phyloP scores from a whole-genome alignment of 2,113 vertebrate genomes.

The Spheniscus mendiculus region DNA sequence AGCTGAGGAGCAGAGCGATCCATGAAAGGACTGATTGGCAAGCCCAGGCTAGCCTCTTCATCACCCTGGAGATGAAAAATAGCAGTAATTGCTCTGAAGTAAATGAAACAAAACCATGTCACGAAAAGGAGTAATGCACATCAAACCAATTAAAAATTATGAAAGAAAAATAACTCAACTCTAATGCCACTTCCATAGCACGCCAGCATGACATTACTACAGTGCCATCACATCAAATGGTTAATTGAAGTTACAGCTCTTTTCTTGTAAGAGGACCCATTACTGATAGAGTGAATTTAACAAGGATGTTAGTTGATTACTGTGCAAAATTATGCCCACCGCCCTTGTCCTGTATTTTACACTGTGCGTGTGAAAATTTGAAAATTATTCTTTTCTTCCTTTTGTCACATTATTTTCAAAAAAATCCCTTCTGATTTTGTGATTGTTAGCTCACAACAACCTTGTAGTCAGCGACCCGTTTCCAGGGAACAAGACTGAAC shows the following conservation, averaged over 20 bases:
- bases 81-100: neutral
- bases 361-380: neutral
- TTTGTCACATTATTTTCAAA: neutral
- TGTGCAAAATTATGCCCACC: neutral
- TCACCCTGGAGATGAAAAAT: slow-evolving; percentile 82
- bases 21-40: slow-evolving; percentile 98
- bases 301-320: neutral
- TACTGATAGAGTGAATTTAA: rapidly evolving
- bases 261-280: neutral
- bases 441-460: neutral
- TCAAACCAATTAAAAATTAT: neutral
- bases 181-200: neutral
- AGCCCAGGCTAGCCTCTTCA: slow-evolving; percentile 91
- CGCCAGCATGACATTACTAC: rapidly evolving
- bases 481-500: neutral
- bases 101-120: neutral
- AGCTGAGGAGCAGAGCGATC: slow-evolving; percentile 94
- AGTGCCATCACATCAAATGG: neutral
- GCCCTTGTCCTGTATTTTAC: neutral
- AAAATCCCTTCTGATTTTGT: neutral
- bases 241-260: neutral
- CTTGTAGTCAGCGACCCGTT: neutral
- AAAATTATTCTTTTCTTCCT: neutral
- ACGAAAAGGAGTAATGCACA: neutral
- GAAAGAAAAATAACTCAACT: neutral